Percentiles rank a stretch among this genome's conserved stretches.
Evolutionary conservation across 2,888 invertebrate genomes (phyloP).

Genomic region (Tetanocera ferruginea): DNA sequence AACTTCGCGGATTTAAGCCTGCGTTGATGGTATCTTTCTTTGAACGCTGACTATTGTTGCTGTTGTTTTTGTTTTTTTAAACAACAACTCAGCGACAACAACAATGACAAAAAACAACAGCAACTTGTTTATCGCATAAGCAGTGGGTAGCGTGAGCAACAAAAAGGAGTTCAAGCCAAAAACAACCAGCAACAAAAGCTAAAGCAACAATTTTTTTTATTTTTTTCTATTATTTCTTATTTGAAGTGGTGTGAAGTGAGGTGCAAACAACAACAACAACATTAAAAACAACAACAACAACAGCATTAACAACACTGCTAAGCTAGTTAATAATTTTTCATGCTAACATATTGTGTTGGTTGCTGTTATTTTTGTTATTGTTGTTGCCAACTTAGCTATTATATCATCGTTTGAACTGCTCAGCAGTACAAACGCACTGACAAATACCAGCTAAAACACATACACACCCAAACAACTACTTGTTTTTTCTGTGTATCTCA

Average conservation of each 20-base stretch:
- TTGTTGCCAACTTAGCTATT: not conserved
- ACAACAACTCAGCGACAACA: not conserved
- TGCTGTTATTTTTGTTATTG: conserved; percentile 10
- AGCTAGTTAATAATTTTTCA: conserved; percentile 14
- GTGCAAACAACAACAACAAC: conserved; percentile 32
- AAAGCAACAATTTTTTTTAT: not conserved
- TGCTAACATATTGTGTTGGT: conserved; percentile 8
- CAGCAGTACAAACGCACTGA: conserved; percentile 1
- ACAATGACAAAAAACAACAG: not conserved
- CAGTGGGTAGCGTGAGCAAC: not conserved
- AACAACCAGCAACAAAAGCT: not conserved
- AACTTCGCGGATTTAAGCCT: conserved; percentile 15
- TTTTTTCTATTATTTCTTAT: not conserved
- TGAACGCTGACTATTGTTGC: not conserved
- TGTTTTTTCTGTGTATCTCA: not conserved
- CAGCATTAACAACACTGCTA: conserved; percentile 22
- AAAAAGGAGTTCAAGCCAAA: not conserved
- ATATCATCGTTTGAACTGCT: conserved; percentile 5
- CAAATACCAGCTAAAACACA: too few species aligned
- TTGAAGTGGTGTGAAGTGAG: not conserved
- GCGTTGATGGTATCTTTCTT: not conserved
- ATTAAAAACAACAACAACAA: conserved; percentile 34
- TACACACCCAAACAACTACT: not conserved
- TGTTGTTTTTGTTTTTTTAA: not conserved
- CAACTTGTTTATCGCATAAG: not conserved